Evolutionary conservation across 2,113 vertebrate species (phyloP), one percentile per base, ranked within the genome.

Genomic region (Camarhynchus parvulus): DNA sequence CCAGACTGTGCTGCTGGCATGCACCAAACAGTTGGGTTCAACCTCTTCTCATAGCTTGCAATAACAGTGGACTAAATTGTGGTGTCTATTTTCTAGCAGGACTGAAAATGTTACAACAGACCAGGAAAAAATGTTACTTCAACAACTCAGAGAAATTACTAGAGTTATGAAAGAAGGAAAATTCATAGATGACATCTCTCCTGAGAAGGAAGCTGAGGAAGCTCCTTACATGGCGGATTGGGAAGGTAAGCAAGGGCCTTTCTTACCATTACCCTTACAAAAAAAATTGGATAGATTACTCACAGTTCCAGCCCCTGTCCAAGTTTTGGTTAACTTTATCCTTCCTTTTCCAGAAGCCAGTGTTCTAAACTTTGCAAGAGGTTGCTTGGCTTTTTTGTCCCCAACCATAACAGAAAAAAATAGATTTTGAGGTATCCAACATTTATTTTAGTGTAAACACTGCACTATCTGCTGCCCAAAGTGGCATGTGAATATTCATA

Each of bases 161-260:
- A 98, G 98, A n/a, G 98, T 98, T 91, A 99, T 99, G 99, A 99
- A 99, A 96, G 99, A 99, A 96, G 98, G 99, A 30, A 98, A 98
- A 85, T 97, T 99, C 86, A 73, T 98, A 93, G 99, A 99, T 74
- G 97, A 97, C 30, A 77, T 98, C 67, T 97, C 97, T 72, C 97
- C 98, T 17, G 98, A 99, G 95, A 98, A 98, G 83, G 98, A 98
- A 95, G 97, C 95, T 6, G 99, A 99, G 95, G 98, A 99, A 96
- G 98, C 98, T 47, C 98, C 99, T 18, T 99, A 99, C 55, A 97
- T 98, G 93, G 97, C 98, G 10, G 98, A 98, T 47, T 99, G 98
- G 98, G 98, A 99, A 98, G 98, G 99, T 99, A 96, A 94, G 75
- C 2, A 11, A 14, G 33, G 27, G 30, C 47, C 61, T 80, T 78